Evolutionary conservation across 2,113 vertebrate genomes (phyloP), one percentile per base, ranked within the genome.

Genomic region (Megaceryle torquata): DNA sequence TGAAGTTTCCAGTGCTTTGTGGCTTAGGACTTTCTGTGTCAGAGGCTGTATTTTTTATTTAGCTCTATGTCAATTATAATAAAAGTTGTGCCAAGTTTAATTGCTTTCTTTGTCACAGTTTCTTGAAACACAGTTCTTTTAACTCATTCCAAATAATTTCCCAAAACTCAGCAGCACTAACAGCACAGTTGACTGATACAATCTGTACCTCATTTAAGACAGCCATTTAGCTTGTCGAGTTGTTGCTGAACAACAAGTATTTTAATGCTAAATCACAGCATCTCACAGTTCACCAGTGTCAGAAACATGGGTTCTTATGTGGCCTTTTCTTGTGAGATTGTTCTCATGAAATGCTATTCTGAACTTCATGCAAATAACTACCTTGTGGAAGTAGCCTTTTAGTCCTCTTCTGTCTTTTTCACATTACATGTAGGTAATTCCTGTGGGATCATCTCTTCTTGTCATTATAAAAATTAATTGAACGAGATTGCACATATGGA

Each of bases 211-310:
- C 39, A 71, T 91, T 96, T 86, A 68, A 88, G 81, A 57, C 18
- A 79, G 80, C 24, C 61, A 53, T 70, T 93, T 85, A 83, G 33
- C 54, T 86, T 65, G 53, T 68, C 69, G 75, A 71, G 41, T 37
- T 67, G 50, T 59, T 78, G 60, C 76, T 95, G 43, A 91, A 86
- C 56, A 94, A 6, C 77, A 86, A 77, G 65, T 77, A 74, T 86
- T 96, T 91, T 96, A 75, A 70, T 74, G 88, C 78, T 89, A 81
- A 96, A 39, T 60, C 50, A 59, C 76, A 89, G 56, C 88, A 86
- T 70, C 44, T 94, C 82, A 37, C 65, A 59, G 68, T 80, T 94
- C 63, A 68, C 29, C 33, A 61, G 56, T 74, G 79, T 78, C 80
- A 86, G 88, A 64, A 74, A 31, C 22, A 82, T 1, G 6, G 46